Evolutionary conservation across 2,888 invertebrate species (phyloP).

Genomic region (Tenthredo livida): DNA sequence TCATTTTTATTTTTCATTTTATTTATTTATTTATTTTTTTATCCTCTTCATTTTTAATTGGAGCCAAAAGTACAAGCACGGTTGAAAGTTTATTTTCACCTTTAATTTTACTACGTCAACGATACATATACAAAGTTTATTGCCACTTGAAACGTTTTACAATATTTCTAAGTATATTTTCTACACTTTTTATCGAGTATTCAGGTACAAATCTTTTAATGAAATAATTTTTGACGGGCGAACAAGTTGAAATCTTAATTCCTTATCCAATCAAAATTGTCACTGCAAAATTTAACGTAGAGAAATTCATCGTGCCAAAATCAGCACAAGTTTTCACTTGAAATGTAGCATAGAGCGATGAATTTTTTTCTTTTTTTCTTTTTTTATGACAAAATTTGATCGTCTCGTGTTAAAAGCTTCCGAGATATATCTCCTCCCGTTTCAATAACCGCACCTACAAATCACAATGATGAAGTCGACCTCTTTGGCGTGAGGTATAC

Average conservation of each 20-base stretch:
- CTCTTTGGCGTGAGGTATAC: background rate
- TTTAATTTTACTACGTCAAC: constrained; percentile 8
- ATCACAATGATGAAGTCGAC: background rate
- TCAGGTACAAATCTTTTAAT: background rate
- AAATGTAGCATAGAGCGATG: background rate
- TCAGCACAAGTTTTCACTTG: background rate
- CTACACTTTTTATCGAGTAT: background rate
- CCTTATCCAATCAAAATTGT: too few species aligned
- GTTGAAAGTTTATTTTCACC: constrained; percentile 13
- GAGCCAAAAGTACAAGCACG: constrained; percentile 6
- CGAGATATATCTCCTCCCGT: background rate
- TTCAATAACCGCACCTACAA: background rate
- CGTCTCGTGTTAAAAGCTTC: background rate
- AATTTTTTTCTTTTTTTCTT: background rate
- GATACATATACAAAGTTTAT: background rate
- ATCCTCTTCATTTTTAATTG: constrained; percentile 44
- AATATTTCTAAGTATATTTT: background rate
- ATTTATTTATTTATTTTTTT: background rate
- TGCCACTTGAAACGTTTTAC: background rate
- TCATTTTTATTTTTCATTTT: background rate
- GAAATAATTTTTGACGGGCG: background rate
- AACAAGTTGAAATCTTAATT: background rate
- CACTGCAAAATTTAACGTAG: background rate
- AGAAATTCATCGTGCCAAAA: background rate
- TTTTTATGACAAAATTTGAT: background rate